Base-by-base conservation (phyloP, 2,888 invertebrate species). In the Mellilla xanthometata region DNA sequence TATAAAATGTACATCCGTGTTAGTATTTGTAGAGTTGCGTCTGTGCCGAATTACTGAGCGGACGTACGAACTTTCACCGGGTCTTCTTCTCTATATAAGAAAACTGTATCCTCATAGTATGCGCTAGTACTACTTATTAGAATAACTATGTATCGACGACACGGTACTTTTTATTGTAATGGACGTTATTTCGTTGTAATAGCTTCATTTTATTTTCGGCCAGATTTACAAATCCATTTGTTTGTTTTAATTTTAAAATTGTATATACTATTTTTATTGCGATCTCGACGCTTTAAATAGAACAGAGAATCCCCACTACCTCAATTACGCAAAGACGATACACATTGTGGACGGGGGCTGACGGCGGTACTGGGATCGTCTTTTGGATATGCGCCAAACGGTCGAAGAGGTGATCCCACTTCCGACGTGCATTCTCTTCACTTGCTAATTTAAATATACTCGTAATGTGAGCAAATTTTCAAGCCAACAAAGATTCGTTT, bases 361-460 rank as follows among this genome's bases (percentile, higher is more conserved):
- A 49, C 45, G 29, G 48, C 45, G 30, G 22, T 40, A 48, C 41
- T 66, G 65, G 65, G 63, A 67, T 64, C 64, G 60, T 59, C 58
- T 66, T 65, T 77, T 85, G 85, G 83, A 75, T 49, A 56, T 33
- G 41, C 47, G 81, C 82, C 83, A 53, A 84, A 62, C 44, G 39
- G 46, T 54, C 58, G 54, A 54, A 61, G 65, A 72, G 76, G 73
- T 76, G 66, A 80, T 76, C 76, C 80, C 72, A 69, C 75, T 80
- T 85, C 81, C 86, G 80, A 84, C 67, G 69, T 77, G 76, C 76
- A 81, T 81, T 82, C 75, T 68, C 66, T 34, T 29, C 26, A 4
- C 7, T 24, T 52, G 39, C 30, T 13, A 22, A 35, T 34, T 26
- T 22, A 36, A 46, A 45, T 34, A 30, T 39, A 22, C 15, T 6